A percentile compares a stretch with the other conserved stretches of the same genome.
Evolutionary conservation across 2,797 vertebrate genomes (phyloP).

Genomic region (Acanthis flammea): DNA sequence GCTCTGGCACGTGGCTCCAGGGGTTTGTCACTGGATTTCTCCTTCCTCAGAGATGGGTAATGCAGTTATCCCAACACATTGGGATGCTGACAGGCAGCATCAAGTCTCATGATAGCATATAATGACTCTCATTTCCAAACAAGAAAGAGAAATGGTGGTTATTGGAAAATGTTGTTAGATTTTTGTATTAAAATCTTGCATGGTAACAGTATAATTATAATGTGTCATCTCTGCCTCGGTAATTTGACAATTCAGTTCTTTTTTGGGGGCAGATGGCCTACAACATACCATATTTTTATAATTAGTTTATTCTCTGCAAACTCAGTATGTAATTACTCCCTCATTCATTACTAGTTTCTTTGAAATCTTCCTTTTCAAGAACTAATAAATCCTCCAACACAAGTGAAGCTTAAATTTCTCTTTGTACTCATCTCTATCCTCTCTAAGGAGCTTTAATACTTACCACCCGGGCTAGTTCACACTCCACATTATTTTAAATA

Average conservation of each 20-base stretch:
- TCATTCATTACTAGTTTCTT: slow-evolving; percentile 58
- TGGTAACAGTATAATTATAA: slow-evolving; percentile 61
- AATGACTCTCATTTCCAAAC: slow-evolving; percentile 55
- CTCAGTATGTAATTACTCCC: slow-evolving; percentile 57
- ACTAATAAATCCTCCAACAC: slow-evolving; percentile 53
- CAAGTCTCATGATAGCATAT: slow-evolving; percentile 38
- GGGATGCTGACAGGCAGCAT: slow-evolving; percentile 23
- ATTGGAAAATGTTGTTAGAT: slow-evolving; percentile 47
- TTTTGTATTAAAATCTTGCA: slow-evolving; percentile 51
- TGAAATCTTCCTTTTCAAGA: slow-evolving; percentile 57
- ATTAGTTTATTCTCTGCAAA: slow-evolving; percentile 63
- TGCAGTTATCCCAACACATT: not conserved
- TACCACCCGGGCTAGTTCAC: slow-evolving; percentile 7
- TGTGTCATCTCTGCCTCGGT: slow-evolving; percentile 50
- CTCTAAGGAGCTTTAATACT: slow-evolving; percentile 19
- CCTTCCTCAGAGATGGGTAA: not conserved
- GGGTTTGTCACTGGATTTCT: not conserved
- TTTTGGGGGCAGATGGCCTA: slow-evolving; percentile 33
- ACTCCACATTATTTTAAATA: not conserved
- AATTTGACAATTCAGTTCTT: slow-evolving; percentile 55
- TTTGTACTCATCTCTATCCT: not conserved
- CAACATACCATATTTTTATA: slow-evolving; percentile 57
- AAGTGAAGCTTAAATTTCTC: slow-evolving; percentile 30
- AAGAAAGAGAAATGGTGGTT: slow-evolving; percentile 44
- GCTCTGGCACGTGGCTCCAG: not conserved